Evolutionary conservation across 2,113 vertebrate genomes (phyloP).

Genomic region (Hydrolagus affinis): DNA sequence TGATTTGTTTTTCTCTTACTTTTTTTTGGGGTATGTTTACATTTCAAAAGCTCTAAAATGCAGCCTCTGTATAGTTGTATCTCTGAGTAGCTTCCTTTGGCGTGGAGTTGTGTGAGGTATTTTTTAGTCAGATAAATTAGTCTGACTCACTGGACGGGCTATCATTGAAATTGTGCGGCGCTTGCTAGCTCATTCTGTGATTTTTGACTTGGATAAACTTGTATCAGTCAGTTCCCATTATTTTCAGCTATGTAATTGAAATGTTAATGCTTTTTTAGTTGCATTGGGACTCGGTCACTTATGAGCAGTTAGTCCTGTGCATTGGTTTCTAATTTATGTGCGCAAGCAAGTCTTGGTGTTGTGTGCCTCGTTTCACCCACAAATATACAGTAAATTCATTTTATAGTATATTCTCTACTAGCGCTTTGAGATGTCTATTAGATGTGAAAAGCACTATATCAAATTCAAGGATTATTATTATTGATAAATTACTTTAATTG

Average conservation of each 20-base stretch:
- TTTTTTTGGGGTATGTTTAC: constrained; percentile 5
- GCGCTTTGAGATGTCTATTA: too few species aligned
- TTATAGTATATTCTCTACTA: too few species aligned
- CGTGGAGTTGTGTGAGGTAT: constrained; percentile 7
- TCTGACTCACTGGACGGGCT: background rate
- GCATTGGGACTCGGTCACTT: background rate
- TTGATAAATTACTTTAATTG: too few species aligned
- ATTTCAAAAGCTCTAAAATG: constrained; percentile 6
- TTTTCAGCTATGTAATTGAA: background rate
- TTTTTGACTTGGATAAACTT: background rate
- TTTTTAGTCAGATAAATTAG: background rate
- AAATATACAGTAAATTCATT: too few species aligned
- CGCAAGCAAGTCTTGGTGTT: too few species aligned
- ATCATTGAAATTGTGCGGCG: background rate
- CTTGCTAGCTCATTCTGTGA: background rate
- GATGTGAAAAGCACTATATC: too few species aligned
- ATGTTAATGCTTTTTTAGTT: too few species aligned
- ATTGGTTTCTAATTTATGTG: too few species aligned
- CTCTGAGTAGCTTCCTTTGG: constrained; percentile 18
- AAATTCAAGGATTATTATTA: too few species aligned
- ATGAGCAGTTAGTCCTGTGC: background rate
- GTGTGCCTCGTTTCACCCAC: too few species aligned
- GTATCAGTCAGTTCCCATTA: background rate
- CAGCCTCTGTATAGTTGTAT: constrained; percentile 18
- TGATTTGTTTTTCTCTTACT: background rate